These are phyloP conservation scores for Tragelaphus imberbis DNA, from an alignment of 2,113 vertebrate genomes.

Conservation along the genomic window DNA sequence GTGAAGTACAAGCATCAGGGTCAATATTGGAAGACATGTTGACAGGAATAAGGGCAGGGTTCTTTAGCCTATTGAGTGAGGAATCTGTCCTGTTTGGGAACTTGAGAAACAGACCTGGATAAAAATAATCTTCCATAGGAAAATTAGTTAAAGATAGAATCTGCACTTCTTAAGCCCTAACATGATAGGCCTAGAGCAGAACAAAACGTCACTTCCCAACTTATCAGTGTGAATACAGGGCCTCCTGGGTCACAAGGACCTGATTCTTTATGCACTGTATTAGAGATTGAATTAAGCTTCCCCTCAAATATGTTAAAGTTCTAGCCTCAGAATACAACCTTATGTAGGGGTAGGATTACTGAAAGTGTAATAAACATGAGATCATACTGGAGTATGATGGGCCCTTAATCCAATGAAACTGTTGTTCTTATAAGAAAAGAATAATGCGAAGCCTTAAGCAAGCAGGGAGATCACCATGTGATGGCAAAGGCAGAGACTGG, in stretches of 20 bases:
- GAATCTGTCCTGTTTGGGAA: background rate
- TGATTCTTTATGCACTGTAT: background rate
- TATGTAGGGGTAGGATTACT: background rate
- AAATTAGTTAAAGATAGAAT: background rate
- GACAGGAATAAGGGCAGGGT: background rate
- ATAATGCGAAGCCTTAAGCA: background rate
- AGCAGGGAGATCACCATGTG: background rate
- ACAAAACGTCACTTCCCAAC: background rate
- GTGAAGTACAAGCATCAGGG: background rate
- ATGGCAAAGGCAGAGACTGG: background rate
- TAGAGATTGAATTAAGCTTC: background rate
- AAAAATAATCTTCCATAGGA: background rate
- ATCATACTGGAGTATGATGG: background rate
- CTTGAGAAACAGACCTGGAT: background rate
- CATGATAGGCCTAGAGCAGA: background rate
- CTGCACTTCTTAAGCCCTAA: background rate
- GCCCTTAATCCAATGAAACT: background rate
- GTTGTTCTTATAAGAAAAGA: background rate
- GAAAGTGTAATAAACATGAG: background rate
- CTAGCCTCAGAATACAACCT: background rate
- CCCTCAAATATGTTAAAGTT: background rate
- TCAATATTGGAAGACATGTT: background rate
- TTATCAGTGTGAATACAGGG: background rate
- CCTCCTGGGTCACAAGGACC: background rate
- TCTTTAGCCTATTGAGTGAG: background rate